Evolutionary conservation across 2,888 invertebrate species (phyloP).

Genomic region (Drosophila conformis): DNA sequence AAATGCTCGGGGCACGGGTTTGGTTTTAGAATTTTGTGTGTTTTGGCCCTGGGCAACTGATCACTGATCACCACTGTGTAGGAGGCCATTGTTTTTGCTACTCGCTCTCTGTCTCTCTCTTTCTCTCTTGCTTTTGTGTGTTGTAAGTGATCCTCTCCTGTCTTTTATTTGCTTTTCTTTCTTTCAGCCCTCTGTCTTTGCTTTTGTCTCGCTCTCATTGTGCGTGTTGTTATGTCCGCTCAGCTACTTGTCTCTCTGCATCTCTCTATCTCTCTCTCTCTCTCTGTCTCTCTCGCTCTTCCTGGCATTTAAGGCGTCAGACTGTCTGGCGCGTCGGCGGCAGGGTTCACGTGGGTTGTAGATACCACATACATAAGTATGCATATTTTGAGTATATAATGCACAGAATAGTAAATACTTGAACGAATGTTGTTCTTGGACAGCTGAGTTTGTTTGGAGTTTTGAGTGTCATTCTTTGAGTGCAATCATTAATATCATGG

Average conservation of each 20-base stretch:
- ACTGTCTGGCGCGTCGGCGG: constrained; percentile 76
- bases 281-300: constrained; percentile 11
- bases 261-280: constrained; percentile 7
- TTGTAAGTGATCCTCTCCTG: constrained; percentile 53
- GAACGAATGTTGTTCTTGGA: constrained; percentile 21
- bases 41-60: constrained; percentile 43
- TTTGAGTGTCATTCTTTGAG: constrained; percentile 31
- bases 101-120: not conserved
- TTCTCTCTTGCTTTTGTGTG: constrained; percentile 14
- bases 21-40: constrained; percentile 20
- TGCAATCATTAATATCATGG: constrained; percentile 60
- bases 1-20: constrained; percentile 66
- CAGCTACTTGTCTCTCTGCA: constrained; percentile 52
- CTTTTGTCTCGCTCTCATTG: constrained; percentile 69
- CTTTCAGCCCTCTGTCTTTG: constrained; percentile 41
- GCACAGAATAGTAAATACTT: constrained; percentile 33
- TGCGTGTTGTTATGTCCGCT: constrained; percentile 59
- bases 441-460: constrained; percentile 7
- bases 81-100: constrained; percentile 68
- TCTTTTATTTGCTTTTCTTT: constrained; percentile 55
- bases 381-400: constrained; percentile 28
- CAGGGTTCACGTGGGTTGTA: constrained; percentile 39
- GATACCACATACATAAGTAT: constrained; percentile 20
- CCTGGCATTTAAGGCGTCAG: constrained; percentile 70
- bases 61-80: constrained; percentile 68